Conservation (phyloP, 2,113 vertebrate genomes). For the Elanoides forficatus region DNA sequence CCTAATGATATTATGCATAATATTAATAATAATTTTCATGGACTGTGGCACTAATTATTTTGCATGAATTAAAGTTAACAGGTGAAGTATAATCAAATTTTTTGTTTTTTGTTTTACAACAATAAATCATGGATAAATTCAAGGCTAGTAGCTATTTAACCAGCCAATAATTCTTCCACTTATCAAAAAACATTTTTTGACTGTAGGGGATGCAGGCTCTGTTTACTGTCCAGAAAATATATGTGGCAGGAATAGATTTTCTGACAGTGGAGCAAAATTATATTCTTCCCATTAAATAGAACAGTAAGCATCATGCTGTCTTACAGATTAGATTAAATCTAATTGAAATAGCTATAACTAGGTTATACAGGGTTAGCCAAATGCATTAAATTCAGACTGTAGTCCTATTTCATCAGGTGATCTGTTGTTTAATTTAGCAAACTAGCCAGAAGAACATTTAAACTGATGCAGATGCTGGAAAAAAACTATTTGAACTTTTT, state of each 20-base stretch:
- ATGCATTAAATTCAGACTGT: background rate
- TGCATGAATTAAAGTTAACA: background rate
- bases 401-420: background rate
- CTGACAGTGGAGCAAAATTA: background rate
- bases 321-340: background rate
- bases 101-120: background rate
- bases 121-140: background rate
- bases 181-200: background rate
- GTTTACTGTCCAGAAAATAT: background rate
- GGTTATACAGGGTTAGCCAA: background rate
- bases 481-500: background rate
- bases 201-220: background rate
- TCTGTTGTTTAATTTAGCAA: background rate
- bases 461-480: background rate
- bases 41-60: background rate
- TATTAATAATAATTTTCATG: background rate
- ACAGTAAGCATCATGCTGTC: background rate
- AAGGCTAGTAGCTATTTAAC: background rate
- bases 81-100: background rate
- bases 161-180: background rate
- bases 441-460: background rate
- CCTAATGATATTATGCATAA: background rate
- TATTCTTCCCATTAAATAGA: background rate
- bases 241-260: background rate
- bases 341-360: conserved; percentile 2